phyloP scores from a whole-genome alignment of 2,113 vertebrate species.

The Machaerirhynchus nigripectus region DNA sequence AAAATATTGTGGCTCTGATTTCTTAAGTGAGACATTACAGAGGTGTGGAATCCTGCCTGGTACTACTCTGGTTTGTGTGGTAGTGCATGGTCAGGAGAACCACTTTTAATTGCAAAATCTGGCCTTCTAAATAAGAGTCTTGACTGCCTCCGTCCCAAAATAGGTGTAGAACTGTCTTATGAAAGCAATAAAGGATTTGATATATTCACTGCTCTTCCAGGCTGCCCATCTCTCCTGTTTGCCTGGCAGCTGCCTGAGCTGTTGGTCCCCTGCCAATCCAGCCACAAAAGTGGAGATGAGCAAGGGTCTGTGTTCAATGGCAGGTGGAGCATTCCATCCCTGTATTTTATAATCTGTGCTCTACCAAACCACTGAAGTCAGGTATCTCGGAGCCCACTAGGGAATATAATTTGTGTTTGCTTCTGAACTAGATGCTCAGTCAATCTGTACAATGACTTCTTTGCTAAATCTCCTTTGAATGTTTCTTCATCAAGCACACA shows the following conservation, averaged over 20 bases:
- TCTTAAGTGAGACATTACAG: neutral
- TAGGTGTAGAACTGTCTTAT: neutral
- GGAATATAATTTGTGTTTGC: neutral
- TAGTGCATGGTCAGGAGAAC: neutral
- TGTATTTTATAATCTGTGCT: neutral
- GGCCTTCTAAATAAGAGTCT: neutral
- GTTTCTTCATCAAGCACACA: neutral
- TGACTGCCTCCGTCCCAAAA: neutral
- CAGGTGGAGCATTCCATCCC: neutral
- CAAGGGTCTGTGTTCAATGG: neutral
- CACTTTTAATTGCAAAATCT: neutral
- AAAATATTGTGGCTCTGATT: neutral
- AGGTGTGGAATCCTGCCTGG: neutral
- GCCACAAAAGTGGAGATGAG: neutral
- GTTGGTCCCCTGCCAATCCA: fast-evolving
- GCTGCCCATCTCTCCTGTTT: neutral
- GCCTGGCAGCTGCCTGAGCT: neutral
- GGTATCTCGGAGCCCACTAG: neutral
- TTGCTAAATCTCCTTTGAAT: neutral
- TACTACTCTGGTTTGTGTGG: neutral
- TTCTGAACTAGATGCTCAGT: neutral
- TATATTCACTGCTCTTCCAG: neutral
- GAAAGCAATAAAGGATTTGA: neutral
- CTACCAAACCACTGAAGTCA: neutral
- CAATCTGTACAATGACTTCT: neutral